phyloP scores from a whole-genome alignment of 2,888 invertebrate species.

The Mythimna pallens region DNA sequence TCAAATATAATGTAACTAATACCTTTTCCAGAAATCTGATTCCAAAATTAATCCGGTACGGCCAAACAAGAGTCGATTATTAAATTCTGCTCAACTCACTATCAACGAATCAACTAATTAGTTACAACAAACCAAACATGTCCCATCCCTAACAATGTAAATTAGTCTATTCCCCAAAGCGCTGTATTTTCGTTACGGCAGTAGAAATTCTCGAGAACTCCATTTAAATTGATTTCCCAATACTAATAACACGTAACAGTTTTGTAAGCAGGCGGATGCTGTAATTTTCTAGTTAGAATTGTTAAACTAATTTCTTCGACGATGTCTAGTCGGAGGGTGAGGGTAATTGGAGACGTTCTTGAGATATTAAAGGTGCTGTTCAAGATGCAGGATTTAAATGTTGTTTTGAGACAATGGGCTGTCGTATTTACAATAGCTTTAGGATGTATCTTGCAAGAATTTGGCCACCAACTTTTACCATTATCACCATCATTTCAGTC shows the following conservation, averaged over 20 bases:
- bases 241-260: slow-evolving; percentile 40
- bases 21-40: background rate
- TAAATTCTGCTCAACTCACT: background rate
- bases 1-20: background rate
- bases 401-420: background rate
- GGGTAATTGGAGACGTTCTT: background rate
- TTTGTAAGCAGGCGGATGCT: slow-evolving; percentile 20
- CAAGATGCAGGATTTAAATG: background rate
- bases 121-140: slow-evolving; percentile 22
- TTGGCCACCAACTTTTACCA: too few species aligned
- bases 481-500: too few species aligned
- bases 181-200: slow-evolving; percentile 52
- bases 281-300: slow-evolving; percentile 26
- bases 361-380: background rate
- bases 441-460: too few species aligned
- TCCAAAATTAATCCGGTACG: background rate
- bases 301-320: slow-evolving; percentile 25
- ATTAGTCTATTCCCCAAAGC: slow-evolving; percentile 50
- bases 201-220: slow-evolving; percentile 38
- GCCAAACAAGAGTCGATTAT: background rate
- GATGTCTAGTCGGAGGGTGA: slow-evolving; percentile 5
- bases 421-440: too few species aligned
- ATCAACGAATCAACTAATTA: slow-evolving; percentile 49
- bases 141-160: slow-evolving; percentile 53
- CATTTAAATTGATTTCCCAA: slow-evolving; percentile 57